Base-by-base conservation (phyloP, 2,113 vertebrate species). In the Herpetotheres cachinnans region DNA sequence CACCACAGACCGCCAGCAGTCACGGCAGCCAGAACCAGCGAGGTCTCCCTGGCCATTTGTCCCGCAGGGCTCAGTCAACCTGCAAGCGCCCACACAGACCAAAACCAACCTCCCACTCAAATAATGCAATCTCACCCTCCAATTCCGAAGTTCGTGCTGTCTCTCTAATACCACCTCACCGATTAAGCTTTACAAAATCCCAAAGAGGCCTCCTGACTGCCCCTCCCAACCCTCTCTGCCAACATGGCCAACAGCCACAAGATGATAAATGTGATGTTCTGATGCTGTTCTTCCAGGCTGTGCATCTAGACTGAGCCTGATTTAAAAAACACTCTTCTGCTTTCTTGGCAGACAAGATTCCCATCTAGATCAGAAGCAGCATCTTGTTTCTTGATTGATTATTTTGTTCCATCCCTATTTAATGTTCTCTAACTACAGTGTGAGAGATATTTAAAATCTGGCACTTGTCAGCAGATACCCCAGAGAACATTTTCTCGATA, bases 131-230 rank as follows among this genome's bases (percentile, higher is more conserved):
- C 52, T 50, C 59, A 12, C 59, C 59, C 21, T 10, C 36, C 50
- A 11, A 1, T 12, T 32, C 50, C 2, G 16, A 40, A 47, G 47
- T 26, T 34, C 4, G 0, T 8, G 22, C 11, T 7, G 12, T 30
- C 34, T 20, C 67, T 30, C n/a, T 18, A 27, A 65, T 5, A 32
- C 22, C 27, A 9, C 1, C 6, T 8, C 14, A 30, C 36, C 20
- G 16, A 20, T 14, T 7, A 19, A 55, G 47, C 63, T 49, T 47
- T 24, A 32, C 36, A 71, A 56, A 44, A 65, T n/a, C 16, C 61
- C 76, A 26, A 40, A 40, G 24, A 42, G 17, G 36, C 34, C n/a
- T 40, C 76, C n/a, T 8, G 16, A 47, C 22, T 7, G 1, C 24
- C 36, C 44, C 50, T 26, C 67, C 52, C 59, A 56, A 16, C 19